Percentiles rank a stretch among this genome's conserved stretches.
Evolutionary conservation across 2,797 vertebrate genomes (phyloP).

Genomic region (Arctocebus calabarensis): DNA sequence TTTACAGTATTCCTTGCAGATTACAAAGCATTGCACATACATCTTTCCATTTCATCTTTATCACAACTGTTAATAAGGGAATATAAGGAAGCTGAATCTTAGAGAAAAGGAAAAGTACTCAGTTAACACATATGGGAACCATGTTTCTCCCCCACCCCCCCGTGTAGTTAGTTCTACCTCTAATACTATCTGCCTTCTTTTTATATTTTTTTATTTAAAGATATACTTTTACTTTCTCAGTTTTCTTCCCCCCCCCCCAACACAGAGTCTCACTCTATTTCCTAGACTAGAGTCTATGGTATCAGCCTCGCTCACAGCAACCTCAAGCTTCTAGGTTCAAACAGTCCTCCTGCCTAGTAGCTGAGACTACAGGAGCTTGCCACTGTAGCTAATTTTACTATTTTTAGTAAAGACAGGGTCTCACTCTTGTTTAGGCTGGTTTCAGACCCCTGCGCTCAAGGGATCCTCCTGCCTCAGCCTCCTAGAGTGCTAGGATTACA

Average conservation of each 20-base stretch:
- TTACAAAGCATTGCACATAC: background rate
- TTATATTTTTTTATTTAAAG: conserved; percentile 19
- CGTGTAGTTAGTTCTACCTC: background rate
- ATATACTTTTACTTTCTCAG: background rate
- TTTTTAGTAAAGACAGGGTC: too few relatives aligned
- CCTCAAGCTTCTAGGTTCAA: too few relatives aligned
- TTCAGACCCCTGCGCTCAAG: too few relatives aligned
- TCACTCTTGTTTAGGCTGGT: too few relatives aligned
- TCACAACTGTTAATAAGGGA: background rate
- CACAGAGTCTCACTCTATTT: too few relatives aligned
- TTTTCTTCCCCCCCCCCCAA: background rate
- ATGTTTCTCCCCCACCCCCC: background rate
- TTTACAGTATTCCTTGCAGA: background rate
- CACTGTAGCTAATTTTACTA: too few relatives aligned
- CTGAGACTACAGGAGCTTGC: too few relatives aligned
- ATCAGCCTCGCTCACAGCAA: too few relatives aligned
- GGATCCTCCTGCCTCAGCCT: too few relatives aligned
- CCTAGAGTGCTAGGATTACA: too few relatives aligned
- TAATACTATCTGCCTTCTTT: background rate
- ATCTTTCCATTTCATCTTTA: background rate
- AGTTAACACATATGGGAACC: background rate
- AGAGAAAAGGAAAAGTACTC: conserved; percentile 15
- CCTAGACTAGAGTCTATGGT: too few relatives aligned
- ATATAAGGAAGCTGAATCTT: conserved; percentile 6
- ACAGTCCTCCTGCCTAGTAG: too few relatives aligned